Conservation (phyloP, 2,888 invertebrate genomes). For the Trisateles emortualis region DNA sequence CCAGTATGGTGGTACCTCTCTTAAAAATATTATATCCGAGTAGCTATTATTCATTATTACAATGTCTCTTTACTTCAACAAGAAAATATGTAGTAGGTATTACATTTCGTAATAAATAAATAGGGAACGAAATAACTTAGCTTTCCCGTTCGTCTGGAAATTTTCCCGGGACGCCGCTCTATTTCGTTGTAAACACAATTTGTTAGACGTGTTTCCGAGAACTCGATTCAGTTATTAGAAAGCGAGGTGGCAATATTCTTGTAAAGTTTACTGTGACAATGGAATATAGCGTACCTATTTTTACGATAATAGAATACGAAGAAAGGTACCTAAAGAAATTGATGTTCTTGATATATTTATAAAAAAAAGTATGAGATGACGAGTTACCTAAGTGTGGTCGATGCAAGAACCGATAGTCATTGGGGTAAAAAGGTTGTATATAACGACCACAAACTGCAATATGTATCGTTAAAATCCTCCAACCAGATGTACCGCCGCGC, state of each 20-base stretch:
- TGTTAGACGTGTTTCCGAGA: conserved; percentile 1
- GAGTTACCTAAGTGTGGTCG: too few relatives aligned
- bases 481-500: too few relatives aligned
- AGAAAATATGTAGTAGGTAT: background rate
- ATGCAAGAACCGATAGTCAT: too few relatives aligned
- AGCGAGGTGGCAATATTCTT: background rate
- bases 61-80: too few relatives aligned
- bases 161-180: background rate
- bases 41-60: too few relatives aligned
- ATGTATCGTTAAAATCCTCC: too few relatives aligned
- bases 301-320: background rate
- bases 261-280: background rate
- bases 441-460: too few relatives aligned
- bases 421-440: too few relatives aligned
- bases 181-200: background rate
- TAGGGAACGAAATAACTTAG: background rate
- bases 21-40: too few relatives aligned
- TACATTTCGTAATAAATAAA: background rate
- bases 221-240: background rate
- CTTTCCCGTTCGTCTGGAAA: background rate
- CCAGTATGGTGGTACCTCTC: too few relatives aligned
- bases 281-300: too few relatives aligned
- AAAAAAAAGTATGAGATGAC: too few relatives aligned
- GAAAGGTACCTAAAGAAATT: background rate
- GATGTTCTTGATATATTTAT: background rate